Evolutionary conservation across 2,797 vertebrate species (phyloP), one percentile per base, ranked within the genome.

Genomic region (Intellagama lesueurii): DNA sequence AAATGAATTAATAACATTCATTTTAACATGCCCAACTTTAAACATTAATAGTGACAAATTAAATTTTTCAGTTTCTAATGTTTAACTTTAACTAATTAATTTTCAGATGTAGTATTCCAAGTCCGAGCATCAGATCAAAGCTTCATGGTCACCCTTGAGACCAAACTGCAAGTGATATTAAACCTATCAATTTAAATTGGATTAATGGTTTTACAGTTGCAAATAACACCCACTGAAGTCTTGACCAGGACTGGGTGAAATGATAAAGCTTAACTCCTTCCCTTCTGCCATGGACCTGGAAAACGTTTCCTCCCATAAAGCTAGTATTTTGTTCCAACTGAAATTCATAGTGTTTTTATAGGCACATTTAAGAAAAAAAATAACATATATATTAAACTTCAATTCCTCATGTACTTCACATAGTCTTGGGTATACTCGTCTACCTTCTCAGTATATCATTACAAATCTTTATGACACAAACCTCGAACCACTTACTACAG

Each of bases 261-360:
- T 11, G 40, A 16, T 28, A 44, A 60, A 83, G 44, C 1, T 52
- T 22, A 72, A 32, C n/a, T 2, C 47, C 56, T 82, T 44, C 7
- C 52, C 14, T 35, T 81, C 35, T 83, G 40, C 35, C 28, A 44
- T 68, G 19, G 3, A 24, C 35, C 26, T 82, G 32, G 66, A 32
- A 68, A 68, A 68, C 44, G 24, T 12, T 8, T n/a, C 3, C 77
- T 9, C 81, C 1, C 26, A 9, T 8, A 14, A 30, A 69, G 3
- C 35, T 66, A 76, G 24, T 69, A 52, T 83, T 88, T 88, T 77
- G 24, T 26, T 49, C 14, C 64, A 56, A 30, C 8, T 56, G 56
- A 89, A 89, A 79, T n/a, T 73, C 24, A 52, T 35, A 6, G 64
- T 22, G 52, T 77, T 84, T 84, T 69, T 78, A 47, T 83, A 19